These are phyloP conservation scores for Idaea straminata DNA, from an alignment of 2,888 invertebrate species.

Conservation along the genomic window DNA sequence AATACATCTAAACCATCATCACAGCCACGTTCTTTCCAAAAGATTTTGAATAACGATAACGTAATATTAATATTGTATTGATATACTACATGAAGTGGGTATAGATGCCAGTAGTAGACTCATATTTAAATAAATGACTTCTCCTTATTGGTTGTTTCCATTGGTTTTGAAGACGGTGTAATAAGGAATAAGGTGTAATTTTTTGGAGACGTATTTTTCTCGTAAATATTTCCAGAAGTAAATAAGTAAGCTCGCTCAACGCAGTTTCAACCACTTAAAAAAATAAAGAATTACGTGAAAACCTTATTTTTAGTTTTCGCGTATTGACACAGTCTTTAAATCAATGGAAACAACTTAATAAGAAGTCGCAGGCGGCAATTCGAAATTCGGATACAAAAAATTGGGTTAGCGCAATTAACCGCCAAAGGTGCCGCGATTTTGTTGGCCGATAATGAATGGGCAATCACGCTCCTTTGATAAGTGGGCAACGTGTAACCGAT, in stretches of 20 bases:
- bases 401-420: constrained; percentile 53
- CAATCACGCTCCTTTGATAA: constrained; percentile 56
- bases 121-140: too few relatives aligned
- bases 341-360: constrained; percentile 29
- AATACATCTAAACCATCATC: background rate
- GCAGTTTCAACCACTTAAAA: too few relatives aligned
- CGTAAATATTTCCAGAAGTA: too few relatives aligned
- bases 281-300: too few relatives aligned
- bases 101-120: background rate
- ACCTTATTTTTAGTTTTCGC: background rate
- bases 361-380: constrained; percentile 27
- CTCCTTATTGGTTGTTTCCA: too few relatives aligned
- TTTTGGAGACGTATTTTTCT: too few relatives aligned
- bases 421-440: constrained; percentile 57
- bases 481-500: constrained; percentile 35
- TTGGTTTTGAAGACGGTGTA: too few relatives aligned
- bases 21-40: background rate
- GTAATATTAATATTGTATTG: background rate
- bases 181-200: too few relatives aligned
- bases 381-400: constrained; percentile 37
- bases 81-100: background rate
- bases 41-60: background rate
- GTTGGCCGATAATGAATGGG: constrained; percentile 54
- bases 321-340: constrained; percentile 8
- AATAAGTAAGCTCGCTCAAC: too few relatives aligned